These are phyloP conservation scores for Ricordea florida DNA, from an alignment of 92 coral and sea anemone genomes.

Conservation along the genomic window DNA sequence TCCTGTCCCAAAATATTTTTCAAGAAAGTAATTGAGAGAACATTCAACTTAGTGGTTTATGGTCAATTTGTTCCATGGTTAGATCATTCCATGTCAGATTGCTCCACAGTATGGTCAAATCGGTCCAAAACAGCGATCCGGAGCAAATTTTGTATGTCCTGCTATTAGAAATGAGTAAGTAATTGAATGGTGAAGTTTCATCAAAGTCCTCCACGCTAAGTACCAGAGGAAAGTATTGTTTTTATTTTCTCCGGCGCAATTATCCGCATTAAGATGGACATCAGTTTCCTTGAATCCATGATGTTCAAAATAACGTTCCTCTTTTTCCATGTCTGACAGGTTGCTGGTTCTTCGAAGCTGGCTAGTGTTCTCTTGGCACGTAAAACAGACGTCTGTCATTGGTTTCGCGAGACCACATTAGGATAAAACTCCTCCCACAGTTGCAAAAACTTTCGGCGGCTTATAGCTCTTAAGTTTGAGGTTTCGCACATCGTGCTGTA, in stretches of 20 bases:
- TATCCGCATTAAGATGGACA: neutral
- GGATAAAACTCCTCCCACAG: constrained; percentile 30
- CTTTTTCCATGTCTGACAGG: neutral
- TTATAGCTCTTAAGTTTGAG: neutral
- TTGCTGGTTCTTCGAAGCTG: neutral
- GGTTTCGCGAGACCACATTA: constrained; percentile 53
- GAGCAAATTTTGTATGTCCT: neutral
- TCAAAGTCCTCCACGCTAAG: neutral
- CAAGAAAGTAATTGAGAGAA: too few species aligned
- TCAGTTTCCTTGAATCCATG: neutral
- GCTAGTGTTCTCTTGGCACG: neutral
- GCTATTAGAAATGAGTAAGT: neutral
- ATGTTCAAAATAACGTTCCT: neutral
- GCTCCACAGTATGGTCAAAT: too few species aligned
- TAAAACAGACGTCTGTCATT: constrained; percentile 54
- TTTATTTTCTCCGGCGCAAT: constrained; percentile 17
- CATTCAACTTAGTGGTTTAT: too few species aligned
- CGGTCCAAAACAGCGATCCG: too few species aligned
- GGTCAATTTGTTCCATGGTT: too few species aligned
- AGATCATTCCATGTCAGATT: too few species aligned
- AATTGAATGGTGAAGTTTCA: neutral
- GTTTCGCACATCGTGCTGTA: neutral
- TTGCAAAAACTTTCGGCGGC: neutral
- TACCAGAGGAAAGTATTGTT: constrained; percentile 8
- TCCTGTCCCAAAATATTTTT: too few species aligned